These are phyloP conservation scores for Papilio aristodemus DNA, from an alignment of 1,140 invertebrate genomes.

Conservation along the genomic window DNA sequence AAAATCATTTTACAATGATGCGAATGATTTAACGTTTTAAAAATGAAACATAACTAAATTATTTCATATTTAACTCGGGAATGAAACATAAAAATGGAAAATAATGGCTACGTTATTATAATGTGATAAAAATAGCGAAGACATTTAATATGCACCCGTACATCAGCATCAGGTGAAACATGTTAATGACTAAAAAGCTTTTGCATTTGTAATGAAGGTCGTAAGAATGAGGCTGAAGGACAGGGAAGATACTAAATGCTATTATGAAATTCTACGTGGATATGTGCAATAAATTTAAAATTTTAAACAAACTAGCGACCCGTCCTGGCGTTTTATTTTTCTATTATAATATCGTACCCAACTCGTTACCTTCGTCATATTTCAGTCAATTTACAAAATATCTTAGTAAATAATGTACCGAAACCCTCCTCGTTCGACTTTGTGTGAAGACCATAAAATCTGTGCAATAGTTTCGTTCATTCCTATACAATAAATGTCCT, in stretches of 20 bases:
- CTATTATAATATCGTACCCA: too few relatives aligned
- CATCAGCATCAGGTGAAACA: slow-evolving; percentile 63
- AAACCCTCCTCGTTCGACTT: too few relatives aligned
- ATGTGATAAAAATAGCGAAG: slow-evolving; percentile 26
- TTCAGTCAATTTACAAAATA: too few relatives aligned
- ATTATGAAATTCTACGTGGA: background rate
- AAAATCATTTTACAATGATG: too few relatives aligned
- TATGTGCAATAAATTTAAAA: background rate
- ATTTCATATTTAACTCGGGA: background rate
- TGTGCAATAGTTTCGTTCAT: too few relatives aligned
- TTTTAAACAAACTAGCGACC: background rate
- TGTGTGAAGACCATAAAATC: too few relatives aligned
- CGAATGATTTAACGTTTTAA: too few relatives aligned
- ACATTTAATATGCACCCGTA: slow-evolving; percentile 11
- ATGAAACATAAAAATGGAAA: background rate
- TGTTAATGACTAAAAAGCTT: slow-evolving; percentile 69
- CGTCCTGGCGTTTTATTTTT: background rate
- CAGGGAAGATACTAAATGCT: slow-evolving; percentile 17
- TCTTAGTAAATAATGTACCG: too few relatives aligned
- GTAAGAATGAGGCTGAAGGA: slow-evolving; percentile 45
- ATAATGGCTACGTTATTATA: background rate
- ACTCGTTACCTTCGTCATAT: too few relatives aligned
- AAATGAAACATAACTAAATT: background rate
- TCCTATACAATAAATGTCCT: too few relatives aligned
- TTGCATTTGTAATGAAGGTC: slow-evolving; percentile 67